phyloP scores from a whole-genome alignment of 2,113 vertebrate genomes.

The Alaudala cheleensis region DNA sequence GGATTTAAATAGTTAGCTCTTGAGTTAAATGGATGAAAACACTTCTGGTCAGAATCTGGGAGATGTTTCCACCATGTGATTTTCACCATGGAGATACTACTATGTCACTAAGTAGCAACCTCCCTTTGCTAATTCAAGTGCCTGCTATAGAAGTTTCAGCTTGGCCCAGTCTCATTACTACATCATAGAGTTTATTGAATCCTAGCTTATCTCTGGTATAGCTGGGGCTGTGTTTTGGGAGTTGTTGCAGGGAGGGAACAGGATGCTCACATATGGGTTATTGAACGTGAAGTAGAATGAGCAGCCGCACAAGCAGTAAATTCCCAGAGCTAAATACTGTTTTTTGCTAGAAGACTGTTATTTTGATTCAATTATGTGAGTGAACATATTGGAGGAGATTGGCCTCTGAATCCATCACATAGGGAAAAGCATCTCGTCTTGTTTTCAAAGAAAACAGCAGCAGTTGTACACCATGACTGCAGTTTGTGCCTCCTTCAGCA shows the following conservation, averaged over 20 bases:
- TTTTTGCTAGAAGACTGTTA: background rate
- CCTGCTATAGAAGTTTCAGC: background rate
- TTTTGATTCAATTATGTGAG: background rate
- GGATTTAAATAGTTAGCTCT: background rate
- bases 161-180: background rate
- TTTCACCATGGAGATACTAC: fast-evolving
- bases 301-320: background rate
- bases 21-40: background rate
- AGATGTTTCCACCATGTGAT: background rate
- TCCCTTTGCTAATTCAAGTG: background rate
- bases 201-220: background rate
- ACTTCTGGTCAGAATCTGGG: background rate
- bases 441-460: background rate
- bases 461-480: background rate
- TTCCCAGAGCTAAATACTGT: background rate
- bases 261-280: background rate
- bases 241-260: background rate
- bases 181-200: background rate
- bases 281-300: background rate
- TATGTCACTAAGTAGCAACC: background rate
- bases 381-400: background rate
- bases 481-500: background rate
- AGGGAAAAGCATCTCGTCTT: background rate
- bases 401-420: background rate
- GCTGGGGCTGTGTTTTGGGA: background rate